These are phyloP conservation scores for Channa maculata DNA, from an alignment of 2,113 vertebrate species.

Conservation along the genomic window DNA sequence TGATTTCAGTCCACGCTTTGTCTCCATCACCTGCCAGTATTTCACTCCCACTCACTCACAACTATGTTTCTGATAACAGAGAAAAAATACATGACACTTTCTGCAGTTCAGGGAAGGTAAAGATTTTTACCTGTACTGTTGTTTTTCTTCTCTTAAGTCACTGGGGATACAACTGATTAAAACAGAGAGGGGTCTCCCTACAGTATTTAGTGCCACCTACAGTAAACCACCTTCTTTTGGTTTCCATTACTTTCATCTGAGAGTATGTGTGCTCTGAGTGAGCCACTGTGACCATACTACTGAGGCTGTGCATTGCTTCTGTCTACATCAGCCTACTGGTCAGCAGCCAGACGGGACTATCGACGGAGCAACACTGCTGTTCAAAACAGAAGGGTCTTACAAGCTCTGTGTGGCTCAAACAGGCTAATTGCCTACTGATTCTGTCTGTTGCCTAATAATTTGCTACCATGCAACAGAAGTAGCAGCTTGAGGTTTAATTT, in stretches of 20 bases:
- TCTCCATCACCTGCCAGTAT: neutral
- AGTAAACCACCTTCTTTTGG: neutral
- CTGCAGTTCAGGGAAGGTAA: neutral
- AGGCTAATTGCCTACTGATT: conserved; percentile 31
- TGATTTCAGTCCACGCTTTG: conserved; percentile 25
- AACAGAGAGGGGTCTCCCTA: conserved; percentile 17
- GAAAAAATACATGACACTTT: conserved; percentile 1
- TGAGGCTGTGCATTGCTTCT: neutral
- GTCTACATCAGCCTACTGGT: conserved; percentile 14
- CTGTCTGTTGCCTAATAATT: conserved; percentile 19
- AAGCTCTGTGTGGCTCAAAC: conserved; percentile 29
- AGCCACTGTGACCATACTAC: neutral
- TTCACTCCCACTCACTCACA: conserved; percentile 1
- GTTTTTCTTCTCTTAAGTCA: conserved; percentile 19
- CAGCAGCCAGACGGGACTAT: conserved; percentile 12
- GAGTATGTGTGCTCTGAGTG: neutral
- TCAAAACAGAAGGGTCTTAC: conserved; percentile 40
- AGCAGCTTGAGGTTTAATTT: conserved; percentile 26
- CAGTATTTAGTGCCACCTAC: conserved; percentile 4
- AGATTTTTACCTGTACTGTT: conserved; percentile 16
- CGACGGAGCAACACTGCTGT: conserved; percentile 16
- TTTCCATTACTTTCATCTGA: neutral
- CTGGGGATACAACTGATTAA: conserved; percentile 22
- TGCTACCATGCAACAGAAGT: neutral
- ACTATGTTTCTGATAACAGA: conserved; percentile 12